Base-by-base conservation (phyloP, 2,888 invertebrate genomes). In the Trilocha varians region DNA sequence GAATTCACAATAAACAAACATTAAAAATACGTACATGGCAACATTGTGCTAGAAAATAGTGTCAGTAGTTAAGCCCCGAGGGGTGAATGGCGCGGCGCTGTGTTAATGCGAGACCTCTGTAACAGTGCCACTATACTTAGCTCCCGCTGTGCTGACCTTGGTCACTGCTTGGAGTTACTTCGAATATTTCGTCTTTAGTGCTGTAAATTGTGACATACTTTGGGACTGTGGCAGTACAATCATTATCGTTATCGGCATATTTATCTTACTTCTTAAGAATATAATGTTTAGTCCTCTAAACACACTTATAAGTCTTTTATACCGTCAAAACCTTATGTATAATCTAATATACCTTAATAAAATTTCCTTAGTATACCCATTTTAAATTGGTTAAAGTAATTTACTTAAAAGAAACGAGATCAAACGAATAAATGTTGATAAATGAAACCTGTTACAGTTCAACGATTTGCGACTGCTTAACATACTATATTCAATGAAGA, bases 51-150 rank as follows among this genome's bases (percentile, higher is more conserved):
- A 25, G 25, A 25, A 25, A 25, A 25, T n/a, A 16, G 15, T 36
- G 25, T 38, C 18, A 32, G 32, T 5, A 36, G 17, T 17, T 14
- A 13, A 25, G 32, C 34, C 16, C 40, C 37, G 43, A 32, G 38
- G 43, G 43, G n/a, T n/a, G 13, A 13, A 17, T 9, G 33, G 16
- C 18, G 32, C 36, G 18, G 59, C 48, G 57, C 55, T 62, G 69
- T 43, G 67, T 50, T 61, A 73, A 77, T 69, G 69, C 55, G 63
- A 62, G 62, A 74, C 65, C 58, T 65, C 57, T 73, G 63, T 74
- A 67, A 61, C 45, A 44, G 48, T 54, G 47, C n/a, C 45, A 54
- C 53, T 60, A 53, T 49, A 43, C 42, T 54, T 59, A 62, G 62
- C 70, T 59, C 52, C 47, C 43, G 41, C 43, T 47, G 44, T 32